Evolutionary conservation across 2,888 invertebrate genomes (phyloP), one percentile per base, ranked within the genome.

Genomic region (Scaptomyza tumidula): DNA sequence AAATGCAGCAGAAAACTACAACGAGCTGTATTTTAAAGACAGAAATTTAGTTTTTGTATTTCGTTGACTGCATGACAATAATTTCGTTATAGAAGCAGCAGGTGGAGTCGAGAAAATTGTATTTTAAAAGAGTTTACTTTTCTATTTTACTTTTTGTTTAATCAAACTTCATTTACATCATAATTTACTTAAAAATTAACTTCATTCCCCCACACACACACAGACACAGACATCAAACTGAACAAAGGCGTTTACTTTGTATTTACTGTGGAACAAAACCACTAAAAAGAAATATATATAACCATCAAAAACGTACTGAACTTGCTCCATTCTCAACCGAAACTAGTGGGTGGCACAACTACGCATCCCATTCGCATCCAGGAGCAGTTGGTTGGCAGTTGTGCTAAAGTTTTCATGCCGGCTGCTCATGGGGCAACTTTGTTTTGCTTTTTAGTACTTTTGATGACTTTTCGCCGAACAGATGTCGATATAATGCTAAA

Each of bases 401-500:
- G 33, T 35, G 39, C 11, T 19, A 59, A 81, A 81, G 75, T 37
- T 78, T 79, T 71, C 64, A 66, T 71, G 64, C 65, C 64, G 60
- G 67, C 71, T 79, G 78, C 81, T 81, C 79, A 13, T 79, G 81
- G 89, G 75, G 82, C 85, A 86, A 88, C 85, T 86, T 86, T 86
- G 85, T 86, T 86, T 88, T 86, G 85, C 85, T 86, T 86, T 86
- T 86, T 86, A 86, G 85, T 86, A 86, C 85, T 86, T 86, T 86
- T 86, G 85, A 86, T 86, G 85, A 86, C 85, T 86, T 86, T 84
- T 78, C 81, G 86, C 88, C 85, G 89, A 86, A 86, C 85, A 86
- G 89, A 86, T 88, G 85, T 86, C 89, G 89, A 86, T 86, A 86
- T 86, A 86, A 86, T 86, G 87, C 85, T 86, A 88, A 86, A 86